Base-by-base conservation (phyloP, 1,140 invertebrate genomes). In the Tetragnatha versicolor region DNA sequence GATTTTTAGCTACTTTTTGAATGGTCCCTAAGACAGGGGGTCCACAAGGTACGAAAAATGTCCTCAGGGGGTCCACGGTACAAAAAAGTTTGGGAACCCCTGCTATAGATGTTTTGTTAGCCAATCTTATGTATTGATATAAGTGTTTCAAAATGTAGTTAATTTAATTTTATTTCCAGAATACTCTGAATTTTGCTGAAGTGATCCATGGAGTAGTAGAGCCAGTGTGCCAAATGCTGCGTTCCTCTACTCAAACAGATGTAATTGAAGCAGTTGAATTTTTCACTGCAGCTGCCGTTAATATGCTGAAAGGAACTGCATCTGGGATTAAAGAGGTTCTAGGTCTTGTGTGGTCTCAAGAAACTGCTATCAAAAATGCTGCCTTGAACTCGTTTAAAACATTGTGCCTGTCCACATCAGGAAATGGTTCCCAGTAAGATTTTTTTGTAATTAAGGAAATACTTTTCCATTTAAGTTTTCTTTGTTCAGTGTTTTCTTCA, bases 231-330 rank as follows among this genome's bases (percentile, higher is more conserved):
- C n/a, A 61, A 14, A 85, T 95, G 81, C 86, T 96, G 2, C 90
- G 90, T 81, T 94, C 93, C 0, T 90, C 91, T 82, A 91, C 90
- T 77, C 87, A 89, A 0, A 89, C 91, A 1, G 94, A 96, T 85
- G 91, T 94, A 0, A 88, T 91, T 42, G 94, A 96, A 86, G 91
- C 94, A 0, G 92, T 95, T 49, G 90, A 93, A 61, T 93, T 96
- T 83, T 93, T 96, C 80, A 93, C 92, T 0, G 90, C 90, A 0
- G 92, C 92, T 3, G 92, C 91, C 83, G 90, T 93, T 82, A 94
- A 94, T 84, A 90, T 91, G 60, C 88, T 96, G 17, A 87, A 89
- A 45, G 90, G 92, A 7, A 90, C 92, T 12, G 89, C 91, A 82
- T 81, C 85, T 29, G 93, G 92, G 12, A 89, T 96, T 29, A 88